Base-by-base conservation (phyloP, 2,797 vertebrate genomes). In the Rhodeus uyekii region DNA sequence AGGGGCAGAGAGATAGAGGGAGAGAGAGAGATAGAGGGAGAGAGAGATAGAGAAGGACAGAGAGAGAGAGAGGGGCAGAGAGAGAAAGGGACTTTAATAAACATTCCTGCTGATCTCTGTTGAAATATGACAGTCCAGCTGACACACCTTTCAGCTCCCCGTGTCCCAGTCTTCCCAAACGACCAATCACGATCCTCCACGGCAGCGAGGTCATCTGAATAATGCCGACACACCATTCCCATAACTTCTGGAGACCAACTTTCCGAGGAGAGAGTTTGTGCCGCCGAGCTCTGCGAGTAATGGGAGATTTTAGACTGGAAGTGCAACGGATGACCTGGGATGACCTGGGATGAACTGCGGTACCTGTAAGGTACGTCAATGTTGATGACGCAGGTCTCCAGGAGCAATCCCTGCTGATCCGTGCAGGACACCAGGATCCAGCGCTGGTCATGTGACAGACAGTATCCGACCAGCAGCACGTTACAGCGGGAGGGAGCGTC, bases 341-440 rank as follows among this genome's bases (percentile, higher is more conserved):
- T n/a, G n/a, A 8, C 29, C 29, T 8, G n/a, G n/a, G 34, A 9
- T 19, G 60, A 63, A 4, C 29, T 34, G 60, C 29, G 0, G 32
- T 32, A 98, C 98, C 98, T 97, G 95, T 96, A 98, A 69, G 98
- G 98, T 82, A 99, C 94, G 83, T 98, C 97, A 1, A 99, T 96
- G 88, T 99, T 99, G 89, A 99, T 96, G 48, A 98, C 93, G 89
- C 96, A 96, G 73, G 97, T 98, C 89, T 99, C 98, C 87, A 98
- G 32, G 48, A 99, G 89, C 86, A 98, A 98, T 65, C 98, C 98
- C 0, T 98, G 96, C 89, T 98, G 96, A 91, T 99, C 98, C 0
- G 98, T 99, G 90, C 98, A 99, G 88, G 97, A 98, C 19, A 97
- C 98, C 89, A 99, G 92, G 72, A 99, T 96, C 97, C 98, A 99